Evolutionary conservation across 2,888 invertebrate species (phyloP), one percentile per base, ranked within the genome.

Genomic region (Platypus cylindrus): DNA sequence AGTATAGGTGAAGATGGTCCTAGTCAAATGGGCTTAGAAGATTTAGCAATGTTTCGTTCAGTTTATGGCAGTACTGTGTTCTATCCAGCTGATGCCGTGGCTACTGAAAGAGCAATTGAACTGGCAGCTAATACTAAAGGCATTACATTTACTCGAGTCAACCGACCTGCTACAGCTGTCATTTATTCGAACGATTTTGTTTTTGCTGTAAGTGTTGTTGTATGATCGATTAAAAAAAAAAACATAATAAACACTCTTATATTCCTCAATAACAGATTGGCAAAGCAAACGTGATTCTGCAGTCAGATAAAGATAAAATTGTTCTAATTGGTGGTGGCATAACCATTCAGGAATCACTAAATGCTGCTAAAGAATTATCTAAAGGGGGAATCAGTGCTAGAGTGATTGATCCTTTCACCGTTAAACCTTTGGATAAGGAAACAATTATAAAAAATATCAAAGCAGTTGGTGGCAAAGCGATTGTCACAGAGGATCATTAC

Each of bases 21-120:
- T 12, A 90, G 90, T 36, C 98, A 99, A 68, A 98, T 99, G 98
- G 98, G 91, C 3, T 71, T 98, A n/a, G 98, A 98, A 66, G 98
- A 99, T 63, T 61, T 98, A 38, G 87, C 93, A 1, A 72, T 98
- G 71, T 98, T 99, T 77, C 74, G 97, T 25, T 63, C 85, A 3
- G 74, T 98, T 45, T 91, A 95, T 34, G 82, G 82, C 39, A 70
- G 75, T 44, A 79, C 78, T 2, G 67, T 84, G 5, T 83, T 83
- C 64, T 84, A 84, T 52, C 83, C 83, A 29, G 68, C 81, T 23
- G 98, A 99, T 64, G 98, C 94, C 0, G 97, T 98, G 5, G 80
- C 89, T 23, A 73, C 83, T 17, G 98, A 99, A 65, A 73, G 94
- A 36, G 87, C 97, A 1, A 83, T 91, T 17, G 97, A 98, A 66